A percentile compares a stretch with the other conserved stretches of the same genome.
Evolutionary conservation across 2,888 invertebrate species (phyloP).

Genomic region (Xylocampa areola): DNA sequence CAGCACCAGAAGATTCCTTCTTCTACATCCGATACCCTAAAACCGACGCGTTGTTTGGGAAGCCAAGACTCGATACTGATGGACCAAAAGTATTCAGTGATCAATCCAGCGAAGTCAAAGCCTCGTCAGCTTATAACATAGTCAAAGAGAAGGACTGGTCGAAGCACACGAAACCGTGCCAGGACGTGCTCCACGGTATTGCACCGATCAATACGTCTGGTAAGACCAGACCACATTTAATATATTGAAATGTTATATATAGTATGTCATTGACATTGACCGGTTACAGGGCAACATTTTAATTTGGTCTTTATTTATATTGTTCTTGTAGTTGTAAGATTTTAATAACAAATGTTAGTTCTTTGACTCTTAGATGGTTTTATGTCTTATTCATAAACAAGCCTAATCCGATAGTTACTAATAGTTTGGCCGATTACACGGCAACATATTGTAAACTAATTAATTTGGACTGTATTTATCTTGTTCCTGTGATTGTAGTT

Average conservation of each 20-base stretch:
- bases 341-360: too few species aligned
- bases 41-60: slow-evolving; percentile 78
- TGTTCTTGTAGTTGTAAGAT: too few species aligned
- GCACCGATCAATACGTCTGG: slow-evolving; percentile 82
- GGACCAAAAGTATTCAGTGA: slow-evolving; percentile 67
- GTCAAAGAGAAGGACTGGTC: slow-evolving; percentile 88
- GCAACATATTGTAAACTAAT: too few species aligned
- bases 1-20: slow-evolving; percentile 93
- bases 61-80: slow-evolving; percentile 69
- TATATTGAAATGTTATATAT: slow-evolving; percentile 59
- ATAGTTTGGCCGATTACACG: too few species aligned
- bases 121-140: slow-evolving; percentile 67
- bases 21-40: slow-evolving; percentile 91
- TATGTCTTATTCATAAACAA: too few species aligned
- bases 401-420: too few species aligned
- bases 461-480: too few species aligned
- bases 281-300: slow-evolving; percentile 2
- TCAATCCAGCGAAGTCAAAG: slow-evolving; percentile 69
- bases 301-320: too few species aligned
- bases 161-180: slow-evolving; percentile 92
- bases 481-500: too few species aligned
- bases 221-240: slow-evolving; percentile 63
- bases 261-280: slow-evolving; percentile 57
- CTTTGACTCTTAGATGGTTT: too few species aligned
- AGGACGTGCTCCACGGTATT: slow-evolving; percentile 89